Evolutionary conservation across 2,888 invertebrate species (phyloP).

Genomic region (Syritta pipiens): DNA sequence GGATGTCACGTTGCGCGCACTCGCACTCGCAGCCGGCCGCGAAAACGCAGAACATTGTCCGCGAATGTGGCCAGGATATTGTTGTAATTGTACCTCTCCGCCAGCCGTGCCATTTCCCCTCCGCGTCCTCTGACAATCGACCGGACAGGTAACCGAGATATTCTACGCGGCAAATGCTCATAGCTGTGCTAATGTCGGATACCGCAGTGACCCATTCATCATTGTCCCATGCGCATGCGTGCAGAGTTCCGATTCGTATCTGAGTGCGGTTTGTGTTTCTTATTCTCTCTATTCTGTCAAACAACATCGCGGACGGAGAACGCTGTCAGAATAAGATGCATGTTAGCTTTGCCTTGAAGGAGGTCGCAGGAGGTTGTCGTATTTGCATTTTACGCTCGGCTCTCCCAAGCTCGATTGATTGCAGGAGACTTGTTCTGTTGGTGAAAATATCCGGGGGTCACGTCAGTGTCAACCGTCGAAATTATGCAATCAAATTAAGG

Average conservation of each 20-base stretch:
- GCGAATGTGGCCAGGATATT: conserved; percentile 27
- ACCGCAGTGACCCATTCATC: conserved; percentile 57
- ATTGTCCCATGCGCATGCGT: conserved; percentile 60
- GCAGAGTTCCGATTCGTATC: conserved; percentile 52
- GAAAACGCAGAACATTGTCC: conserved; percentile 9
- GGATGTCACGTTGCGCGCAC: conserved; percentile 46
- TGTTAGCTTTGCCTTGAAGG: conserved; percentile 14
- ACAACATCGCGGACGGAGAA: conserved; percentile 35
- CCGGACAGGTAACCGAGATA: conserved; percentile 35
- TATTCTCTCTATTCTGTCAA: background rate
- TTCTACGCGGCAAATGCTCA: conserved; percentile 55
- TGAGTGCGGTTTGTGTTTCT: background rate
- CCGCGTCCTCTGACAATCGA: background rate
- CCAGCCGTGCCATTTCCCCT: background rate
- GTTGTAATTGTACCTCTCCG: conserved; percentile 26
- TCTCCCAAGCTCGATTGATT: conserved; percentile 23
- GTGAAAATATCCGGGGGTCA: conserved; percentile 17
- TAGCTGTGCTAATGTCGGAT: conserved; percentile 45
- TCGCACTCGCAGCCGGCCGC: background rate
- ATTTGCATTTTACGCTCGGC: background rate
- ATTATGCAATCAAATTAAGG: conserved; percentile 16
- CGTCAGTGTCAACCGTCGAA: conserved; percentile 26
- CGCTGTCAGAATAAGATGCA: conserved; percentile 59
- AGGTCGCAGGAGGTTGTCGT: conserved; percentile 24
- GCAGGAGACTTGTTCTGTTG: background rate